Evolutionary conservation across 2,888 invertebrate species (phyloP).

Genomic region (Leptinotarsa rubiginosa): DNA sequence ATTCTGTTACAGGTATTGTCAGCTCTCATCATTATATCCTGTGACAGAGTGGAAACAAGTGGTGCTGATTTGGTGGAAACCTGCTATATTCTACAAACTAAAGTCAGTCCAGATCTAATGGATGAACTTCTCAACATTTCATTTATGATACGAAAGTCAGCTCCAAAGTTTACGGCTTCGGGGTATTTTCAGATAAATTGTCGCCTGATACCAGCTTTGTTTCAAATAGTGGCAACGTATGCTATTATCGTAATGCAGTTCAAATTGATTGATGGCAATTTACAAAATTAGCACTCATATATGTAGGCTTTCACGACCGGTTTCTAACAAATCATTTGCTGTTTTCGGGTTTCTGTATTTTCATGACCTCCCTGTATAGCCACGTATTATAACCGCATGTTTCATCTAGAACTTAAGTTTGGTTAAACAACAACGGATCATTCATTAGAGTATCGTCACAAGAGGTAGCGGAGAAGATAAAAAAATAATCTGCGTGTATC

Average conservation of each 20-base stretch:
- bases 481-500: too few relatives aligned
- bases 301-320: too few relatives aligned
- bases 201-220: neutral
- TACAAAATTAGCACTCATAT: too few relatives aligned
- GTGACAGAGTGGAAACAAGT: slow-evolving; percentile 9
- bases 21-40: slow-evolving; percentile 2
- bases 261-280: neutral
- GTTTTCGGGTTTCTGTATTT: too few relatives aligned
- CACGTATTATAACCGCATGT: too few relatives aligned
- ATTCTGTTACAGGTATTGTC: slow-evolving; percentile 10
- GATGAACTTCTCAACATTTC: neutral
- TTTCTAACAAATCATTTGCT: too few relatives aligned
- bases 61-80: slow-evolving; percentile 6
- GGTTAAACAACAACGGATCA: too few relatives aligned
- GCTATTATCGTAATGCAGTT: neutral
- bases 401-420: too few relatives aligned
- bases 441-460: too few relatives aligned
- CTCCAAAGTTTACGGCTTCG: neutral
- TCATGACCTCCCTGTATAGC: too few relatives aligned
- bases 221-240: neutral
- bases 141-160: neutral
- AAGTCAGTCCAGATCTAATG: neutral
- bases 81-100: slow-evolving; percentile 17
- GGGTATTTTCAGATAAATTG: neutral
- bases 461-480: too few relatives aligned